A percentile compares a stretch with the other conserved stretches of the same genome.
These are phyloP conservation scores for Tachyglossus aculeatus DNA, from an alignment of 2,797 vertebrate species.

Conservation along the genomic window DNA sequence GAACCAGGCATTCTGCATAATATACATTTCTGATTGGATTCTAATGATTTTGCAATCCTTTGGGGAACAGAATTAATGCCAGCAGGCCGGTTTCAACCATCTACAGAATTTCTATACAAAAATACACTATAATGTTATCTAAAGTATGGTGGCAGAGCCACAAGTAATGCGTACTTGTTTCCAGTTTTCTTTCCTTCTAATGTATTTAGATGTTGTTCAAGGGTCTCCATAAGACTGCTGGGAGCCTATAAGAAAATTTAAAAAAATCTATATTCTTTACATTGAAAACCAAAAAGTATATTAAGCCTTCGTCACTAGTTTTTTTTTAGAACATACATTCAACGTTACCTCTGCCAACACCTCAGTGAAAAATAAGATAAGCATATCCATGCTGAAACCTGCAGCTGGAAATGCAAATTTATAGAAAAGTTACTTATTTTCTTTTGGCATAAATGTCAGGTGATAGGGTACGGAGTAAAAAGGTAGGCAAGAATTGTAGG, in stretches of 20 bases:
- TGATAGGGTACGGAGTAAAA: no score
- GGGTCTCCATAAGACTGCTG: conserved; percentile 96
- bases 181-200: conserved; percentile 95
- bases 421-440: not conserved
- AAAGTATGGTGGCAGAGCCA: no score
- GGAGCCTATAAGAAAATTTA: conserved; percentile 85
- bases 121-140: no score
- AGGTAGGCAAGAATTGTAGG: no score
- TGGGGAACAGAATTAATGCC: no score
- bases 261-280: conserved; percentile 34
- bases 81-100: no score
- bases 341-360: not conserved
- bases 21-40: no score
- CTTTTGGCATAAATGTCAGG: no score
- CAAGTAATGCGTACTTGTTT: conserved; percentile 79
- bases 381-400: conserved; percentile 15
- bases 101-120: no score
- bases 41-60: no score
- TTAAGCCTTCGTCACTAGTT: not conserved
- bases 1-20: no score
- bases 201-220: conserved; percentile 98
- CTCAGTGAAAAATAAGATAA: not conserved
- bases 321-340: not conserved
- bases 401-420: not conserved
- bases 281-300: conserved; percentile 38